Conservation (phyloP, 2,113 vertebrate species). For the Pavo muticus region DNA sequence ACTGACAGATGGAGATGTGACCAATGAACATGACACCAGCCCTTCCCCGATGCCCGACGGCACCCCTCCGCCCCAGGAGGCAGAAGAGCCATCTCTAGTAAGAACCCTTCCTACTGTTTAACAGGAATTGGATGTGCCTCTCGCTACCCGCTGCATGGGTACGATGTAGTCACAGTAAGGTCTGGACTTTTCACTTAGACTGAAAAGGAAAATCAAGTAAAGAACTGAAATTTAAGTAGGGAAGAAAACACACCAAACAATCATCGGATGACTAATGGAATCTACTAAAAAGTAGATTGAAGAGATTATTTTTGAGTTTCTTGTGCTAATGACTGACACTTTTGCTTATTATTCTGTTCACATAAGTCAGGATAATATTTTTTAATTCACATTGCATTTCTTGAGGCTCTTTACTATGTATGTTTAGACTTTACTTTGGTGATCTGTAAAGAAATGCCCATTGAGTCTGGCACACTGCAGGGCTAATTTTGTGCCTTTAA, state of each 20-base stretch:
- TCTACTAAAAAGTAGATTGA: constrained; percentile 15
- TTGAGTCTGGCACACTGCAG: neutral
- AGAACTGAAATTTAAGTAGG: fast-evolving
- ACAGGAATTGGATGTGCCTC: constrained; percentile 78
- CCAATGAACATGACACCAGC: constrained; percentile 94
- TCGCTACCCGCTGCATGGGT: constrained; percentile 78
- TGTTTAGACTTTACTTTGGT: neutral
- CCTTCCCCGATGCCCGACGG: constrained; percentile 92
- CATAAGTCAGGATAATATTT: neutral
- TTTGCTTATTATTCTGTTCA: constrained; percentile 9
- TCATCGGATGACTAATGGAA: neutral
- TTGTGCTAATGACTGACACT: constrained; percentile 4
- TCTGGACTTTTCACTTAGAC: constrained; percentile 73
- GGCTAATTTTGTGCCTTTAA: neutral
- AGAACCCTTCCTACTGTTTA: constrained; percentile 85
- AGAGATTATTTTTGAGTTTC: constrained; percentile 27
- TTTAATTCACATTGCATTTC: constrained; percentile 24
- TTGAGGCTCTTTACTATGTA: neutral
- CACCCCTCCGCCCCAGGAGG: constrained; percentile 92
- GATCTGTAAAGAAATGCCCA: neutral
- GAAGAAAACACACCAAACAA: neutral
- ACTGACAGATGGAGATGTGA: constrained; percentile 98
- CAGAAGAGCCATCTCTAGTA: constrained; percentile 98
- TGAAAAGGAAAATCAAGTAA: constrained; percentile 40
- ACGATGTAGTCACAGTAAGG: constrained; percentile 79